A percentile compares a stretch with the other conserved stretches of the same genome.
phyloP scores from a whole-genome alignment of 1,140 invertebrate species.

The Liolophura sinensis region DNA sequence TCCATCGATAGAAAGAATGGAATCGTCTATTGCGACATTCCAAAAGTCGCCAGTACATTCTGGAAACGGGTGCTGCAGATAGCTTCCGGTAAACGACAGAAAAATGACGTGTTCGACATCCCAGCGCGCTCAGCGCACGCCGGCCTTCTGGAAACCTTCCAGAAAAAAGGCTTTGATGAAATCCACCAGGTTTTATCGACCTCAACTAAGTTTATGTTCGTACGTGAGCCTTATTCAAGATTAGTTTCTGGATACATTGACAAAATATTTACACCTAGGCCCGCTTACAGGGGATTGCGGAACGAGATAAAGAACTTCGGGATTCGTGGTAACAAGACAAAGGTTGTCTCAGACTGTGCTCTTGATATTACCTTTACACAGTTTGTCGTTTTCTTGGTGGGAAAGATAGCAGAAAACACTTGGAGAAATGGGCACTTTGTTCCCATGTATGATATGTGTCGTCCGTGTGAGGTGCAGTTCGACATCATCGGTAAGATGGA shows the following conservation, averaged over 20 bases:
- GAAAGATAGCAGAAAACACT: neutral
- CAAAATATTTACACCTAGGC: constrained; percentile 49
- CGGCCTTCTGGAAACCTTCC: constrained; percentile 3
- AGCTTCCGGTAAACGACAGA: constrained; percentile 2
- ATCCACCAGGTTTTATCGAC: constrained; percentile 6
- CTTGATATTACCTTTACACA: constrained; percentile 15
- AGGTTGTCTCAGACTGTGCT: no score
- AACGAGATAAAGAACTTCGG: no score
- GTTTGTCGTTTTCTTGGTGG: constrained; percentile 9
- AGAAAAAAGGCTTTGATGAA: constrained; percentile 2
- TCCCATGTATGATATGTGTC: constrained; percentile 44
- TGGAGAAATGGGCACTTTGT: constrained; percentile 44
- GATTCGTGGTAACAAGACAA: no score
- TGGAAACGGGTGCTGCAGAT: constrained; percentile 12
- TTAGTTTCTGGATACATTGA: constrained; percentile 46
- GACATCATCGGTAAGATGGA: constrained; percentile 53
- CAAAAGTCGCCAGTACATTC: constrained; percentile 17
- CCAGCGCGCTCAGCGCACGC: neutral
- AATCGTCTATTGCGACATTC: constrained; percentile 7
- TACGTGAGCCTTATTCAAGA: constrained; percentile 43
- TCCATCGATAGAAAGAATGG: no score
- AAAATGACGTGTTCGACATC: neutral
- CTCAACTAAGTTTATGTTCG: constrained; percentile 41
- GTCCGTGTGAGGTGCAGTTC: constrained; percentile 46
- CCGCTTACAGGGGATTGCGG: constrained; percentile 21